phyloP scores from a whole-genome alignment of 2,113 vertebrate genomes.

The Ailuropoda melanoleuca region DNA sequence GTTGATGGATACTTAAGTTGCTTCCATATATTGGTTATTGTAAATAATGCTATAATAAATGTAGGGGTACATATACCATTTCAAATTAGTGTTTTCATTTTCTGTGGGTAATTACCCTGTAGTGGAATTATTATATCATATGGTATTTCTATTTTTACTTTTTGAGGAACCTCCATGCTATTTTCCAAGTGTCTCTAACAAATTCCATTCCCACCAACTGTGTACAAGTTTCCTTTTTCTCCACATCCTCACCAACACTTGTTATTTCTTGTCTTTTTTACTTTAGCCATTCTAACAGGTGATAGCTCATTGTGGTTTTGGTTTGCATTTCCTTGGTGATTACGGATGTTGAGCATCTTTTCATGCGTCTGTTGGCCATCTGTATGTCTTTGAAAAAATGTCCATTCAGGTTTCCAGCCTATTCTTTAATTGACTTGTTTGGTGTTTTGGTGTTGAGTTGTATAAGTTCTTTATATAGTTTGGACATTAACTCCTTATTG shows the following conservation, averaged over 20 bases:
- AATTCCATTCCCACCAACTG: background rate
- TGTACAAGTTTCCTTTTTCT: background rate
- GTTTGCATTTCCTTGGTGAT: background rate
- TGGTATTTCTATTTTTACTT: background rate
- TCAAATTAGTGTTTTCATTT: background rate
- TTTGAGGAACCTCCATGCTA: background rate
- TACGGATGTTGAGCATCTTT: background rate
- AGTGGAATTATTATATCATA: background rate
- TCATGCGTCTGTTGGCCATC: background rate
- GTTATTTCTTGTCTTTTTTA: background rate
- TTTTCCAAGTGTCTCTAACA: background rate
- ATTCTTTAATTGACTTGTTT: background rate
- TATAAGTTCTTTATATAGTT: background rate
- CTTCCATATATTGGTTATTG: background rate
- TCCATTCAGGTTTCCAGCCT: background rate
- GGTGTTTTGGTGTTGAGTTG: background rate
- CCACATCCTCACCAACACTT: background rate
- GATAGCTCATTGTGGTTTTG: background rate
- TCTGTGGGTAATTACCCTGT: background rate
- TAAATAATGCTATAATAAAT: background rate
- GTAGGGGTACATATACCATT: background rate
- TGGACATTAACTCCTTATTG: background rate
- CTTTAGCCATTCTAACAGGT: background rate
- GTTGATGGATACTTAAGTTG: background rate
- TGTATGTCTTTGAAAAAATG: background rate